phyloP scores from a whole-genome alignment of 2,888 invertebrate genomes.

The Andrena bucephala region DNA sequence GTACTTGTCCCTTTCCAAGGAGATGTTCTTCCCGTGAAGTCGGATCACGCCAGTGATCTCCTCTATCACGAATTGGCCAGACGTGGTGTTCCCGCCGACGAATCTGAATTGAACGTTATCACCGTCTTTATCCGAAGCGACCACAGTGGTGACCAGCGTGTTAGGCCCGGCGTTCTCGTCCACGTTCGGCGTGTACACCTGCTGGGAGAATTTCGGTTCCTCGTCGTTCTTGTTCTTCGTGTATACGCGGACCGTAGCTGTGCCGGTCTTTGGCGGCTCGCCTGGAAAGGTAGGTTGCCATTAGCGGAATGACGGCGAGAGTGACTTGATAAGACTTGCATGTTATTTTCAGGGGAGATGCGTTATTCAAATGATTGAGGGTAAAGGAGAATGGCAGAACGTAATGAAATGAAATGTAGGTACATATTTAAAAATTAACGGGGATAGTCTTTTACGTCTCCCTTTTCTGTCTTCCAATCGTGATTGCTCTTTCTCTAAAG shows the following conservation, averaged over 20 bases:
- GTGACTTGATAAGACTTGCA: no score
- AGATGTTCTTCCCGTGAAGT: constrained; percentile 93
- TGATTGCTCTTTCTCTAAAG: no score
- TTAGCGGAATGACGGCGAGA: neutral
- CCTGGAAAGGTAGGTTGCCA: constrained; percentile 84
- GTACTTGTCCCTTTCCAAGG: constrained; percentile 96
- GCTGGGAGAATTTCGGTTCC: constrained; percentile 98
- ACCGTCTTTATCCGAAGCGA: constrained; percentile 98
- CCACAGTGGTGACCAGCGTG: constrained; percentile 97
- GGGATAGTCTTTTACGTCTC: neutral
- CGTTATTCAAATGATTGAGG: neutral
- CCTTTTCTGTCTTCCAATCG: neutral
- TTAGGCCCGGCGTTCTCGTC: constrained; percentile 98
- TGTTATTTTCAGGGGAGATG: neutral
- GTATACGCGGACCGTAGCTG: constrained; percentile 96
- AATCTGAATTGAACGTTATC: constrained; percentile 97
- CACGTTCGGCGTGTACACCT: constrained; percentile 98
- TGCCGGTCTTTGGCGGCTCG: constrained; percentile 95
- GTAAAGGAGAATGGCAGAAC: neutral
- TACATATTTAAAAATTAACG: neutral
- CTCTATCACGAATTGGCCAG: constrained; percentile 97
- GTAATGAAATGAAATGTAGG: neutral
- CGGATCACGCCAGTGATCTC: constrained; percentile 98
- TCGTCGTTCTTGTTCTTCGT: constrained; percentile 99
- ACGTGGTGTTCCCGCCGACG: constrained; percentile 95